Evolutionary conservation across 2,113 vertebrate species (phyloP), one percentile per base, ranked within the genome.

Genomic region (Gymnobelideus leadbeateri): DNA sequence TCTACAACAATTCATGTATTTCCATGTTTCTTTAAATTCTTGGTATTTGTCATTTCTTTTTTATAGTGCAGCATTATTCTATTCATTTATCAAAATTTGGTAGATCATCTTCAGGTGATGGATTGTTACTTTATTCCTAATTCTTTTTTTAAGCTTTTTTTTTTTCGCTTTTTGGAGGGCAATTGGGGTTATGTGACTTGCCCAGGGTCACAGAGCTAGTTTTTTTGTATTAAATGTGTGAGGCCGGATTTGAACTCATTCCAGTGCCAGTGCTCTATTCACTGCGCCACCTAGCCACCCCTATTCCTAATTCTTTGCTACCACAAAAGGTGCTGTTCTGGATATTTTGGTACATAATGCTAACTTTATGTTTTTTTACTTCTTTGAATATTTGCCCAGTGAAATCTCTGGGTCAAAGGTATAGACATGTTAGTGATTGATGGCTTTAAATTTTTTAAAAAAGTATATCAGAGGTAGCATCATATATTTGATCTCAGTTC

Each of bases 31-130:
- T 68, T 37, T 16, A 31, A 68, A 16, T 37, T n/a, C 31, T n/a
- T n/a, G 61, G 31, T 37, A 14, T 91, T 91, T 31, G 23, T 50
- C 1, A 21, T 25, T 57, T 92, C 51, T 94, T 68, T 68, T 77
- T n/a, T 23, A 94, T 8, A 93, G 2, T 31, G 55, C 9, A 57
- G 92, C 93, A 91, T 61, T 92, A 94, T 95, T 89, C 49, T 31
- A 89, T 11, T 25, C 84, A 26, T 92, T 95, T 51, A 89, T 25
- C 9, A 90, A 0, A 51, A 28, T 90, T 77, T 92, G 9, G 89
- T 95, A 77, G 55, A 21, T 11, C 54, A n/a, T 54, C 49, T 47
- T 43, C 37, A 94, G 19, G n/a, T 95, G n/a, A 89, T 93, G 9
- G 49, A 89, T 19, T 90, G 51, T 89, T 53, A 4, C 90, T 12